Percentiles rank a stretch among this genome's conserved stretches.
Conservation (phyloP, 1,140 invertebrate species). For the Rhopalosiphum padi region DNA sequence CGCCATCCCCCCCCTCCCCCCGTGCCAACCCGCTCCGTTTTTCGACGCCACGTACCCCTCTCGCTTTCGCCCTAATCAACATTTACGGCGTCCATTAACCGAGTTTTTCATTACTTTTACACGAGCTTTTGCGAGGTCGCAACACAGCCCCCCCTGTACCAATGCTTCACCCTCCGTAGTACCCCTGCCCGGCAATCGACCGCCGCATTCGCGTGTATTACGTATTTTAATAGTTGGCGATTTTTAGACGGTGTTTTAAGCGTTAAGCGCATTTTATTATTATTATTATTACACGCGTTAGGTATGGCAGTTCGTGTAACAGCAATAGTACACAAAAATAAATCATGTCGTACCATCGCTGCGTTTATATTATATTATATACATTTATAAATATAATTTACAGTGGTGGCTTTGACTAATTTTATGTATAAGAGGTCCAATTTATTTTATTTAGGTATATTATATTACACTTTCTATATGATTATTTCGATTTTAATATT, state of each 20-base stretch:
- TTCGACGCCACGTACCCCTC: no score
- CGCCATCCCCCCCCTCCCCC: no score
- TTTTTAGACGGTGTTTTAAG: not conserved
- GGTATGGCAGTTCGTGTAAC: not conserved
- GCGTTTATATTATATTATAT: not conserved
- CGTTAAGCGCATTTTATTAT: not conserved
- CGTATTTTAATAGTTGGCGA: not conserved
- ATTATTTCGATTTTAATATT: no score
- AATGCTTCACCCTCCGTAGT: not conserved
- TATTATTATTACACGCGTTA: not conserved
- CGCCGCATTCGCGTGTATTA: not conserved
- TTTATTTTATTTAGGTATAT: no score
- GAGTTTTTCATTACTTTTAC: constrained; percentile 57
- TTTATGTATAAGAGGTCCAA: no score
- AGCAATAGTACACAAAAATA: not conserved
- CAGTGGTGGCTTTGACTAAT: not conserved
- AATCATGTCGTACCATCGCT: not conserved
- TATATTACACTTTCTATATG: no score
- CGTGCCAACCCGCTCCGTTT: not conserved
- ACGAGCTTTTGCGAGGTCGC: not conserved
- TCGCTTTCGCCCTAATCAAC: constrained; percentile 33
- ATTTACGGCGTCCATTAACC: constrained; percentile 56
- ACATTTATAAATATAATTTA: no score
- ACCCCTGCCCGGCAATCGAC: not conserved
- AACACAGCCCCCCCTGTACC: not conserved